Percentiles rank a stretch among this genome's conserved stretches.
phyloP scores from a whole-genome alignment of 2,888 invertebrate species.

The Cataglyphis cursor region DNA sequence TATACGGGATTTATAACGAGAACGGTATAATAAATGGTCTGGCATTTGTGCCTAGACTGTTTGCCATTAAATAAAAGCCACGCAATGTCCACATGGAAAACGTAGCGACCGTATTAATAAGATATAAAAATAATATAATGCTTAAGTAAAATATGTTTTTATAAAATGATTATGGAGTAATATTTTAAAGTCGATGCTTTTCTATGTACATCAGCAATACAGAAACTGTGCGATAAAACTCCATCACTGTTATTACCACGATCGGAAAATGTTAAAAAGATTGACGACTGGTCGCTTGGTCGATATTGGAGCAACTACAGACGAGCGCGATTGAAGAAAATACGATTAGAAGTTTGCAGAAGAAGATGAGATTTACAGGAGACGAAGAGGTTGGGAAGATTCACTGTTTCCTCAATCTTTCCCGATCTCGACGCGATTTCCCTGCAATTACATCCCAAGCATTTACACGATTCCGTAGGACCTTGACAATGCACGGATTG shows the following conservation, averaged over 20 bases:
- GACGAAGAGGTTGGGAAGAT: conserved; percentile 15
- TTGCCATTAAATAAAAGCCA: conserved; percentile 24
- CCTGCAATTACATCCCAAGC: conserved; percentile 27
- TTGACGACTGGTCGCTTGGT: neutral
- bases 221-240: neutral
- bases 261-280: conserved; percentile 9
- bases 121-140: neutral
- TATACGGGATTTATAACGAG: conserved; percentile 71
- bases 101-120: neutral
- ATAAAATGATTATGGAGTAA: neutral
- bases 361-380: conserved; percentile 60
- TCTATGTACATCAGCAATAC: conserved; percentile 1
- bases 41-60: conserved; percentile 44
- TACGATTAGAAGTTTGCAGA: conserved; percentile 59
- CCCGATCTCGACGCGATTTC: neutral
- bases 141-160: neutral
- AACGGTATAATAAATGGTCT: conserved; percentile 50
- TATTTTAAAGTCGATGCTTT: neutral
- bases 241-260: neutral
- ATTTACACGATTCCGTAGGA: conserved; percentile 1
- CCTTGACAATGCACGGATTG: neutral
- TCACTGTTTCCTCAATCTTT: conserved; percentile 52
- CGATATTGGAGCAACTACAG: conserved; percentile 57
- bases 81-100: conserved; percentile 10
- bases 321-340: conserved; percentile 58